These are phyloP conservation scores for Chloebia gouldiae DNA, from an alignment of 2,113 vertebrate genomes.

Conservation along the genomic window DNA sequence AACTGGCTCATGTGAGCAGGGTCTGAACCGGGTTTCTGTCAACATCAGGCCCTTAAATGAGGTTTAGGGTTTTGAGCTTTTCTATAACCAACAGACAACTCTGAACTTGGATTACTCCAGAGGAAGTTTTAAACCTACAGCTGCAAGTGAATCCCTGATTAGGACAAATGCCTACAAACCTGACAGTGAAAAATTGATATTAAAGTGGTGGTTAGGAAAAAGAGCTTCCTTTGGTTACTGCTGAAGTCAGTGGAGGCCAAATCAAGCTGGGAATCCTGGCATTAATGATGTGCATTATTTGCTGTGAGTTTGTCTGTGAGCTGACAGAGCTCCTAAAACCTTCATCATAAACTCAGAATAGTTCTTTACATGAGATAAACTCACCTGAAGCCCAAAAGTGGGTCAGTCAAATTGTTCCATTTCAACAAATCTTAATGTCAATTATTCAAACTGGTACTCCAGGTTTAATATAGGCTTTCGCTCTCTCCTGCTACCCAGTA, in stretches of 20 bases:
- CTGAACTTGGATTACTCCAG: rapidly evolving
- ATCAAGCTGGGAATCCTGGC: not conserved
- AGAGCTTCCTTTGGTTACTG: not conserved
- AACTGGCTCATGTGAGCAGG: not conserved
- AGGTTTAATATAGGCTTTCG: not conserved
- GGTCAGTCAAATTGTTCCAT: not conserved
- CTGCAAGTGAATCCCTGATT: not conserved
- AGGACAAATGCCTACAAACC: not conserved
- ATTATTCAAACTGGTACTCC: not conserved
- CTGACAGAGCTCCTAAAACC: not conserved
- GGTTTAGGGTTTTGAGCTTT: not conserved
- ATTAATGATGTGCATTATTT: not conserved
- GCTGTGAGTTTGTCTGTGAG: not conserved
- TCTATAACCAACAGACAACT: rapidly evolving
- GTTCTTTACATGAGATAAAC: not conserved
- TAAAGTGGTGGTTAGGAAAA: not conserved
- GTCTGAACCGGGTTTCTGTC: not conserved
- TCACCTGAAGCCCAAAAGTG: not conserved
- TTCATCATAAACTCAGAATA: not conserved
- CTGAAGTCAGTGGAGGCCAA: not conserved
- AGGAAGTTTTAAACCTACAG: not conserved
- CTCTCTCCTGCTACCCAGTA: not conserved
- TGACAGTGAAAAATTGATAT: not conserved
- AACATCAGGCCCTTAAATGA: not conserved
- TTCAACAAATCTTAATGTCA: not conserved